Percentiles rank a stretch among this genome's conserved stretches.
Evolutionary conservation across 2,888 invertebrate genomes (phyloP).

Genomic region (Yponomeuta cagnagella): DNA sequence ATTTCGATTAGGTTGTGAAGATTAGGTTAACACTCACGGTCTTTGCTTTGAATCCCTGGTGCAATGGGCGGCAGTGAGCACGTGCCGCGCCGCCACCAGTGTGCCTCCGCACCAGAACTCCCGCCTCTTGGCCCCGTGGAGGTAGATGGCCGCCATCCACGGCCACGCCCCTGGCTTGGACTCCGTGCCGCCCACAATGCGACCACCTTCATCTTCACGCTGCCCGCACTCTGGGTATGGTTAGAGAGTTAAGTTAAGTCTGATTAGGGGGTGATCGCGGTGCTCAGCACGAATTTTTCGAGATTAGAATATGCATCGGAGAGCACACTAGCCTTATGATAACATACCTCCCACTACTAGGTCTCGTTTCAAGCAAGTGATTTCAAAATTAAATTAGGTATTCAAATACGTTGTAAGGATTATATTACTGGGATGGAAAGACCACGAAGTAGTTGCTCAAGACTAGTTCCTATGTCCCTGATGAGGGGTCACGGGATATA

Average conservation of each 20-base stretch:
- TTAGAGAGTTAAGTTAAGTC: not conserved
- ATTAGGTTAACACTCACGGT: conserved; percentile 78
- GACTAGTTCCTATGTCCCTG: too few species aligned
- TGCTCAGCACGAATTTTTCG: too few species aligned
- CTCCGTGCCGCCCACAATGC: conserved; percentile 94
- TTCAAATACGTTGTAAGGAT: too few species aligned
- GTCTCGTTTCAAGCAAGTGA: not conserved
- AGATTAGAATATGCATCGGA: too few species aligned
- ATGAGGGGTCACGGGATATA: too few species aligned
- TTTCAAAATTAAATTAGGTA: too few species aligned
- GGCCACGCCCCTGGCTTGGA: conserved; percentile 93
- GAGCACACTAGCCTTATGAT: too few species aligned
- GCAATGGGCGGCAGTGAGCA: conserved; percentile 95
- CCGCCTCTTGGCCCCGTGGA: conserved; percentile 87
- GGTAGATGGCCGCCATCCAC: conserved; percentile 96
- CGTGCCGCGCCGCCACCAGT: conserved; percentile 85
- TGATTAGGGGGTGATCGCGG: too few species aligned
- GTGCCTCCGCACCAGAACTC: conserved; percentile 98
- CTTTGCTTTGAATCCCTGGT: conserved; percentile 92
- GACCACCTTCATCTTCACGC: conserved; percentile 86
- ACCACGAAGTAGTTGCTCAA: too few species aligned
- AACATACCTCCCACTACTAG: too few species aligned
- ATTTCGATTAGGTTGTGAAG: too few species aligned
- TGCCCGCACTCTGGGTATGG: conserved; percentile 82
- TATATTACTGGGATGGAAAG: too few species aligned